Evolutionary conservation across 2,888 invertebrate species (phyloP), one percentile per base, ranked within the genome.

Genomic region (Alviniconcha strummeri): DNA sequence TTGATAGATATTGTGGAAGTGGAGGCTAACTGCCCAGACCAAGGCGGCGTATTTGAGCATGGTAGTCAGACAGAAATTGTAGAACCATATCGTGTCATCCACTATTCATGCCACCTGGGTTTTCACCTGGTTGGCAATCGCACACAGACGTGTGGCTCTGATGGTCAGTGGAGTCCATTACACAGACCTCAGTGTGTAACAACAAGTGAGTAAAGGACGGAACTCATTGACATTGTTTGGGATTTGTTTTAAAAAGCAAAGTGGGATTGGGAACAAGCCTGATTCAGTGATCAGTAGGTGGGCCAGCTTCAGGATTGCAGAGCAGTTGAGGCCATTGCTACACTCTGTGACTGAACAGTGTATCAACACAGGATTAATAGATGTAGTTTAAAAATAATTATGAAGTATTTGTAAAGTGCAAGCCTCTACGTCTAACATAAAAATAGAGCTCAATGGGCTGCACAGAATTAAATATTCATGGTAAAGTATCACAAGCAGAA

Each of bases 111-210:
- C 85, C 85, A 89, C 60, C 72, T 82, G 55, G 90, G 91, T 17
- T 91, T 87, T 83, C 87, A 85, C 67, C 76, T 90, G 72, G 81
- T 84, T 55, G 91, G 91, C 17, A 84, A 88, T 54, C 81, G 87
- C 56, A 87, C 87, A n/a, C 85, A 89, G 74, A 89, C 85, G 64
- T 91, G 91, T 87, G 75, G 85, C 5, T 80, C 77, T 11, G 83
- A 86, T 83, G 90, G 90, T 11, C 84, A 84, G n/a, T 91, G 91
- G 91, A 36, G 75, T 8, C 88, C 87, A 52, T 75, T 85, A 13
- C 75, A 84, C n/a, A 81, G 71, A 72, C 85, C 86, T 52, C 71
- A n/a, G 17, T 86, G 86, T 81, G n/a, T 81, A 6, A 55, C 82
- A 36, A 71, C 69, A 54, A 77, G 76, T 77, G 19, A 77, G 76